phyloP scores from a whole-genome alignment of 2,113 vertebrate genomes.

The Astatoreochromis straeleni region DNA sequence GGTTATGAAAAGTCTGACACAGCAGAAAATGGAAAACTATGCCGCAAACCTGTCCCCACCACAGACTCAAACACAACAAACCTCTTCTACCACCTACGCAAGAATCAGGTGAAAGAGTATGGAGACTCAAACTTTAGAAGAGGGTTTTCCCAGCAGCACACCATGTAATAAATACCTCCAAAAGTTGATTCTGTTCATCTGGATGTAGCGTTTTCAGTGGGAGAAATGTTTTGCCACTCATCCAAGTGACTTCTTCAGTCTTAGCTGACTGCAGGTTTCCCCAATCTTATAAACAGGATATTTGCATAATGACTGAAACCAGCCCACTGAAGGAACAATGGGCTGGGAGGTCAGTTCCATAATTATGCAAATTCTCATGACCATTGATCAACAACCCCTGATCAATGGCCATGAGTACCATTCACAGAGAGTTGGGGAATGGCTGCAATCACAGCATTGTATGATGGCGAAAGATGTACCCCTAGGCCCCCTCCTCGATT shows the following conservation, averaged over 20 bases:
- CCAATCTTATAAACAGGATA: not conserved
- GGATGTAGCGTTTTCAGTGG: not conserved
- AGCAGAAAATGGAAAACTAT: not conserved
- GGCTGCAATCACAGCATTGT: not conserved
- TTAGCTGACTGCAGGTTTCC: not conserved
- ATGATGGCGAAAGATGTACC: not conserved
- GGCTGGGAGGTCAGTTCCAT: not conserved
- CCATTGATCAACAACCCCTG: not conserved
- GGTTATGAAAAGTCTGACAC: not conserved
- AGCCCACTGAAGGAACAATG: not conserved
- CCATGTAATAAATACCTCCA: not conserved
- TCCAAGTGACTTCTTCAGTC: not conserved
- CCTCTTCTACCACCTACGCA: rapidly evolving
- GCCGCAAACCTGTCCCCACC: not conserved
- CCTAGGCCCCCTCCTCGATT: rapidly evolving
- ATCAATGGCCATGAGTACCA: not conserved
- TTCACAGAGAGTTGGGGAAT: not conserved
- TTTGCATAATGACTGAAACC: not conserved
- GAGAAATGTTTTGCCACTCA: not conserved
- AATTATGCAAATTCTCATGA: not conserved
- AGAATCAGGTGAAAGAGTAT: not conserved
- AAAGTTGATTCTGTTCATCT: not conserved
- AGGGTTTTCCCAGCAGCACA: not conserved
- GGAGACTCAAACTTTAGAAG: not conserved
- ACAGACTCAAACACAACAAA: not conserved